Base-by-base conservation (phyloP, 1,140 invertebrate species). In the Antheraea mylitta region DNA sequence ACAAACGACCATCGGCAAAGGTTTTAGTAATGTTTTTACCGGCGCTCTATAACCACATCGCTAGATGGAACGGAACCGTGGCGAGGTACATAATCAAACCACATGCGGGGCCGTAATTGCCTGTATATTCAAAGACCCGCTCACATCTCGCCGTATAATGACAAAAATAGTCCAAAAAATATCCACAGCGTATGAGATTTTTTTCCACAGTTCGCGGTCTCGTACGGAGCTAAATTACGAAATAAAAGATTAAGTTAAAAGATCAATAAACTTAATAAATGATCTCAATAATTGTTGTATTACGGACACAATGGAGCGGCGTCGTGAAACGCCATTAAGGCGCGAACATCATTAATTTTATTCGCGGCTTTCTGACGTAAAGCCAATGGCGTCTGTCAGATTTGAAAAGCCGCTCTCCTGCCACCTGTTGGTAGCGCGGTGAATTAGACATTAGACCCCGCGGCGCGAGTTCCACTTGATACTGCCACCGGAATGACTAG, bases 251-350 rank as follows among this genome's bases (percentile, higher is more conserved):
- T 92, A 92, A 92, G 84, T 92, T 92, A 90, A 92, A 92, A 92
- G 90, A 92, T 92, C 90, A 92, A 92, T 92, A 92, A 92, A 92
- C 90, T 90, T 92, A 92, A 92, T 92, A 92, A 92, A 92, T 92
- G 90, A 90, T 92, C 90, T 92, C 87, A 92, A 92, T 92, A 92
- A 92, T 92, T 92, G 90, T 92, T 92, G 87, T 90, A 92, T 92
- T 92, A 92, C 90, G 85, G 84, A 84, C 82, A 92, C 90, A 92
- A 92, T 92, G 88, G 88, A 86, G 88, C 90, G 87, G 88, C 90
- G 83, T 90, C 87, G 89, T 89, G 89, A 89, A 85, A 86, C 90
- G 87, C 87, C 90, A 92, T 92, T 92, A 92, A 87, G 88, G 88
- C 85, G 88, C 87, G 90, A 90, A 90, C 87, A 92, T 90, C 90